phyloP scores from a whole-genome alignment of 2,113 vertebrate species.

The Neomonachus schauinslandi region DNA sequence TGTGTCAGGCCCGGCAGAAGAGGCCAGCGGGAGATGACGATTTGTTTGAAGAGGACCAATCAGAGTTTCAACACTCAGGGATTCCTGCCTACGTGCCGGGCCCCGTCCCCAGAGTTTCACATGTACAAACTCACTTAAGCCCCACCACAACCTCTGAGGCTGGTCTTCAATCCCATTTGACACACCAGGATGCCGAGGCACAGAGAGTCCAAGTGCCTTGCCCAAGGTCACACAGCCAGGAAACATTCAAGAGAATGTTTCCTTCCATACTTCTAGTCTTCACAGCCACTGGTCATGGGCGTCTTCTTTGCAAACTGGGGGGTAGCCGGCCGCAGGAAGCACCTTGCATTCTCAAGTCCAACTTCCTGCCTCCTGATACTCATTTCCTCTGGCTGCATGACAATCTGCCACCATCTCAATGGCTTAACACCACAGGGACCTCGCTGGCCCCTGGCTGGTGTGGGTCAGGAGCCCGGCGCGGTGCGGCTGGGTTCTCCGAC shows the following conservation, averaged over 20 bases:
- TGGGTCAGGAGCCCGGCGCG: not conserved
- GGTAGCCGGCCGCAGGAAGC: not conserved
- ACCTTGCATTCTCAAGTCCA: not conserved
- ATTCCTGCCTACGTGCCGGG: not conserved
- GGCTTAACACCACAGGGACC: not conserved
- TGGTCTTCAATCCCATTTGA: too few species aligned
- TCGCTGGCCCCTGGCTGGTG: too few species aligned
- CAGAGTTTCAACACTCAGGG: rapidly evolving
- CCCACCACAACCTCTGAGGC: too few species aligned
- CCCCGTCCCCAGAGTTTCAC: too few species aligned
- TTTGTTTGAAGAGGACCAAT: too few species aligned
- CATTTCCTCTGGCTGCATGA: not conserved
- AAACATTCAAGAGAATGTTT: not conserved
- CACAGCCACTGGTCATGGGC: not conserved
- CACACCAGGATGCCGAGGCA: not conserved
- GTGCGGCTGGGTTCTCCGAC: not conserved
- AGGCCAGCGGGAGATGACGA: not conserved
- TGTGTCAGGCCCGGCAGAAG: not conserved
- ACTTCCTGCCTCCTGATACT: not conserved
- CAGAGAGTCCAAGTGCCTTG: not conserved
- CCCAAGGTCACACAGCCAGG: not conserved
- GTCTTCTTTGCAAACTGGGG: not conserved
- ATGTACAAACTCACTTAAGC: not conserved
- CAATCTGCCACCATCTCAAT: not conserved
- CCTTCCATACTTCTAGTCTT: not conserved